Percentiles rank a stretch among this genome's conserved stretches.
Conservation (phyloP, 2,113 vertebrate genomes). For the Vireo altiloquus region DNA sequence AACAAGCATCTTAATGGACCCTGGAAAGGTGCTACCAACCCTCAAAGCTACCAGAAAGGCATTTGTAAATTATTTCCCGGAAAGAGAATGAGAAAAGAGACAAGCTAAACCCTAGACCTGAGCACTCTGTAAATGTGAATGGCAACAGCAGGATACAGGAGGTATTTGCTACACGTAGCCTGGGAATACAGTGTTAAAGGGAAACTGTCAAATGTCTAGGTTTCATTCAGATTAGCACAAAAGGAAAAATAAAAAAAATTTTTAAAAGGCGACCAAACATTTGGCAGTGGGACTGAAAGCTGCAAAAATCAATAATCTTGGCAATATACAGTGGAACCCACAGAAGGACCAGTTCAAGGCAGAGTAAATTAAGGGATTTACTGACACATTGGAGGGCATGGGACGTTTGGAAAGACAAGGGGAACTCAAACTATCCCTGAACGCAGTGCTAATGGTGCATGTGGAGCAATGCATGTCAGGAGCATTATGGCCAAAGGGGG, state of each 20-base stretch:
- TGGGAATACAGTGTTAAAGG: not conserved
- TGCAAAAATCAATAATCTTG: not conserved
- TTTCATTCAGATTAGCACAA: not conserved
- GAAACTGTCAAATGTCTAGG: not conserved
- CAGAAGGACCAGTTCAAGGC: not conserved
- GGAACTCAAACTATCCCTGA: not conserved
- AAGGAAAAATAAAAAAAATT: not conserved
- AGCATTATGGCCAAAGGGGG: not conserved
- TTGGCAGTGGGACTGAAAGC: not conserved
- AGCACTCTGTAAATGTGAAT: not conserved
- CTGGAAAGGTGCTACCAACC: not conserved
- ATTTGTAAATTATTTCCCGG: not conserved
- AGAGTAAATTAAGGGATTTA: not conserved
- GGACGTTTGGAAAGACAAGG: not conserved
- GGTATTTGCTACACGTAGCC: not conserved
- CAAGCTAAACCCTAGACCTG: accelerated
- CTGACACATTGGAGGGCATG: not conserved
- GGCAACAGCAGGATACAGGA: not conserved
- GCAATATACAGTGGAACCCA: not conserved
- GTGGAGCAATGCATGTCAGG: not conserved
- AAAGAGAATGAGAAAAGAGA: not conserved
- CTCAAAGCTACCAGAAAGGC: not conserved
- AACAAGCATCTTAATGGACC: not conserved
- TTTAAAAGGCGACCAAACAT: not conserved
- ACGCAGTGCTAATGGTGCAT: not conserved